These are phyloP conservation scores for Clitarchus hookeri DNA, from an alignment of 2,888 invertebrate species.

Conservation along the genomic window DNA sequence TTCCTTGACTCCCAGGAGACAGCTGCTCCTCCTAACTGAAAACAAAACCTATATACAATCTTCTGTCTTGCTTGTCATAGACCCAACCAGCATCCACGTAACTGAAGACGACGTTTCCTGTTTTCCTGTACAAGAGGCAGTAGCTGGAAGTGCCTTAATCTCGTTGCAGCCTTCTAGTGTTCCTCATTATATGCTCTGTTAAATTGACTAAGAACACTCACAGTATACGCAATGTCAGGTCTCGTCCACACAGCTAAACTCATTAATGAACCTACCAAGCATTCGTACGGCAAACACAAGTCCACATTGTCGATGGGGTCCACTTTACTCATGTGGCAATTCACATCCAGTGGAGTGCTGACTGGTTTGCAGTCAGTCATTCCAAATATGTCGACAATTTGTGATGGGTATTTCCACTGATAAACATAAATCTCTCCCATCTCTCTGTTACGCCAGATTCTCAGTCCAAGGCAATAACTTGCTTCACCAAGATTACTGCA, in stretches of 20 bases:
- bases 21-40: conserved; percentile 20
- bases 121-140: background rate
- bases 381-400: background rate
- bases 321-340: background rate
- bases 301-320: background rate
- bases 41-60: conserved; percentile 1
- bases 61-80: background rate
- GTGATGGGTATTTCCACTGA: background rate
- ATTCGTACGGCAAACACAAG: background rate
- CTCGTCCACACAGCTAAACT: background rate
- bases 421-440: background rate
- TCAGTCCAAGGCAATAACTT: background rate
- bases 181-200: background rate
- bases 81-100: background rate
- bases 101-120: background rate
- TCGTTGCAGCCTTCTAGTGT: background rate
- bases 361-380: background rate
- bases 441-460: background rate
- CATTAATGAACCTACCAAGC: background rate
- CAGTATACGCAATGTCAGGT: background rate
- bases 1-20: conserved; percentile 6
- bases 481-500: background rate
- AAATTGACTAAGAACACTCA: background rate
- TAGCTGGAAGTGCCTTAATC: background rate
- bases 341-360: background rate